phyloP scores from a whole-genome alignment of 2,797 vertebrate genomes.

The Cyclopterus lumpus region DNA sequence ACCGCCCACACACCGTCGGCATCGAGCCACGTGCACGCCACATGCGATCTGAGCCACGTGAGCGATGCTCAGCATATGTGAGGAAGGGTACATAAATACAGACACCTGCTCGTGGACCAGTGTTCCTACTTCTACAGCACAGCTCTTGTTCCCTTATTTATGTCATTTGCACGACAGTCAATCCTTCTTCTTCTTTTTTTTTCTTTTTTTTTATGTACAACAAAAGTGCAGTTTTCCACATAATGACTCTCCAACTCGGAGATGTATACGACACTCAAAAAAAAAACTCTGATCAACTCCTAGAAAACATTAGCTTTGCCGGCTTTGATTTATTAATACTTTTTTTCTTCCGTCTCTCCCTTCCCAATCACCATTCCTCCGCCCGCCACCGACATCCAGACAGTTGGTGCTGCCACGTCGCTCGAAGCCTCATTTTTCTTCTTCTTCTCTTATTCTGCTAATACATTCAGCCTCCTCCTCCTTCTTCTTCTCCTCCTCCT shows the following conservation, averaged over 20 bases:
- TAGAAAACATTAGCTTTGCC: slow-evolving; percentile 40
- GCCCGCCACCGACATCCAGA: slow-evolving; percentile 47
- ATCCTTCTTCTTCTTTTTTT: neutral
- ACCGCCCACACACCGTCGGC: slow-evolving; percentile 8
- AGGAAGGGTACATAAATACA: neutral
- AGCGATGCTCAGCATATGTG: no score
- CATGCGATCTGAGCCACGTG: neutral
- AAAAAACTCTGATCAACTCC: slow-evolving; percentile 22
- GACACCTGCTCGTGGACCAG: no score
- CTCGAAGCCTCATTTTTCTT: slow-evolving; percentile 66
- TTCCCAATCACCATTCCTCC: slow-evolving; percentile 59
- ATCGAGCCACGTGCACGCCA: no score
- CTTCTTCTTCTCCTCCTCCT: slow-evolving; percentile 64
- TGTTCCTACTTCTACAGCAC: no score
- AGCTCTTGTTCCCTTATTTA: neutral
- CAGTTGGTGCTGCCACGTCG: slow-evolving; percentile 64
- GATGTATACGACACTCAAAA: slow-evolving; percentile 6
- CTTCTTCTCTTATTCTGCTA: slow-evolving; percentile 57
- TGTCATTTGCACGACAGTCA: fast-evolving
- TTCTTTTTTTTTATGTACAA: neutral
- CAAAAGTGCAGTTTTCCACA: slow-evolving; percentile 11
- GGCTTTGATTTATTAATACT: slow-evolving; percentile 34
- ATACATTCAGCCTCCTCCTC: slow-evolving; percentile 64
- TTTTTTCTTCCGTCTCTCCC: slow-evolving; percentile 24
- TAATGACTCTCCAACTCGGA: neutral